These are phyloP conservation scores for Acanthurus tractus DNA, from an alignment of 2,797 vertebrate species.

Conservation along the genomic window DNA sequence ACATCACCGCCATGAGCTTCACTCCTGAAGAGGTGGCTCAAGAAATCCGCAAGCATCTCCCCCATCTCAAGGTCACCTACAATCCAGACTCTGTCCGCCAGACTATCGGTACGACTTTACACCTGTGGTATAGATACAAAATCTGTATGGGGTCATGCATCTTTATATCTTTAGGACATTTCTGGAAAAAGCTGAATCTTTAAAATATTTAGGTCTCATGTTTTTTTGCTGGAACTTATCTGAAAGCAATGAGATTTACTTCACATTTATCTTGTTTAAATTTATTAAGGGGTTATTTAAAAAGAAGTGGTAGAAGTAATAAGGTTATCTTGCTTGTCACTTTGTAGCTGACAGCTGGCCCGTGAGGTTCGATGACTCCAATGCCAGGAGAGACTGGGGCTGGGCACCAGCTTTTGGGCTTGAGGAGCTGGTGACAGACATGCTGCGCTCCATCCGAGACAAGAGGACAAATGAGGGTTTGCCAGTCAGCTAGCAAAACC, in stretches of 20 bases:
- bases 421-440: slow-evolving; percentile 84
- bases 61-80: slow-evolving; percentile 86
- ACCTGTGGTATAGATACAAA: background rate
- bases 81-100: slow-evolving; percentile 85
- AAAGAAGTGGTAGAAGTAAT: background rate
- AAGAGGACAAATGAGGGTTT: slow-evolving; percentile 77
- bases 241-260: no score
- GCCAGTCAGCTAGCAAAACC: slow-evolving; percentile 76
- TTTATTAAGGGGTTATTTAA: no score
- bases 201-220: no score
- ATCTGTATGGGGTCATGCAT: background rate
- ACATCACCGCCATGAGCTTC: slow-evolving; percentile 88
- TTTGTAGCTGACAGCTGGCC: slow-evolving; percentile 88
- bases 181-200: no score
- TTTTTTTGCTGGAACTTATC: no score
- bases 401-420: slow-evolving; percentile 81
- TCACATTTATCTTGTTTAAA: no score
- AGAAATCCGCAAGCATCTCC: slow-evolving; percentile 87
- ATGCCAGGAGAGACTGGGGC: slow-evolving; percentile 87
- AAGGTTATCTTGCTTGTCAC: slow-evolving; percentile 3
- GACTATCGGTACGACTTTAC: slow-evolving; percentile 80
- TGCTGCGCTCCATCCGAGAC: slow-evolving; percentile 78
- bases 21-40: slow-evolving; percentile 86
- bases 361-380: slow-evolving; percentile 86
- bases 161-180: background rate